Base-by-base conservation (phyloP, 2,113 vertebrate species). In the Carassius gibelio region DNA sequence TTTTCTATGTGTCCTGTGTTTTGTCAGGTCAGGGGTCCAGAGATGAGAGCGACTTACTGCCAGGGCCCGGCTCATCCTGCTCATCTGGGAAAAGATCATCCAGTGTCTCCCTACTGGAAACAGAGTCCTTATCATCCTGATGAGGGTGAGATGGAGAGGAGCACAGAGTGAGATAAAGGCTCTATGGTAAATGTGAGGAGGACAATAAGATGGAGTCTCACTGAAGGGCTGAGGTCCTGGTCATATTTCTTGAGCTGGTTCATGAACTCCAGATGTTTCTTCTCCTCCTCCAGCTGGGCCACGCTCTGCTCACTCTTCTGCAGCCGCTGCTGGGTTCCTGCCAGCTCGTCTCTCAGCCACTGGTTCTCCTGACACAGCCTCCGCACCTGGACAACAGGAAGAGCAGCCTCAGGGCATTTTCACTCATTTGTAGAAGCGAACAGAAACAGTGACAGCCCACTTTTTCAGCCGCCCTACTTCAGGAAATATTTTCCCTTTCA, bases 71-170 rank as follows among this genome's bases (percentile, higher is more conserved):
- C 36, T 99, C 98, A 17, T 99, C 98, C 69, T 99, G 97, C 4
- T 99, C 98, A 85, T 99, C 98, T 8, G 98, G 98, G 91, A 99
- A 99, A 0, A 99, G 96, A 89, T 99, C 98, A 80, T 99, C 98
- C 94, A 99, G 91, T 81, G 95, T 96, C 88, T 99, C 98, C 94
- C 97, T 99, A 92, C 95, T 94, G 74, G 96, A 97, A 89, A 98
- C 96, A 0, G 94, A 94, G 85, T 99, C 97, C 88, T 97, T 99
- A 88, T 99, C 98, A 91, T 99, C 98, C 98, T 99, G 85, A 4
- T 15, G 83, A 87, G 87, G 88, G 5, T 15, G n/a, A 26, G 45
- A 6, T 10, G 36, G n/a, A 45, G 50, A 72, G 52, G 23, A 77
- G 17, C 0, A 88, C 78, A 85, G 86, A 74, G 89, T 59, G 23